Base-by-base conservation (phyloP, 1,140 invertebrate species). In the Aradophagus sp. region DNA sequence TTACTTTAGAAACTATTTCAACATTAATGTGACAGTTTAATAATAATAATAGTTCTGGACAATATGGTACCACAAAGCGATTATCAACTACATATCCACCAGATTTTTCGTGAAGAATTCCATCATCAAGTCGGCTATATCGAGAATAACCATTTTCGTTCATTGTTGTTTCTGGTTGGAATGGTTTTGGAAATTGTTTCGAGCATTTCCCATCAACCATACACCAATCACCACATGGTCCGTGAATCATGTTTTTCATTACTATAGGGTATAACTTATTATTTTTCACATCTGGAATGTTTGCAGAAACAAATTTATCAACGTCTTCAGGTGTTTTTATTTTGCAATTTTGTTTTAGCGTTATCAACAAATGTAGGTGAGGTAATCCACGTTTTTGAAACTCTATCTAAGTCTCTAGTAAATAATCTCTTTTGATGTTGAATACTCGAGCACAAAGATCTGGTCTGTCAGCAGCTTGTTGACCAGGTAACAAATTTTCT, bases 341-440 rank as follows among this genome's bases (percentile, higher is more conserved):
- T 87, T 67, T 88, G 80, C n/a, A n/a, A n/a, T n/a, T n/a, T n/a
- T 12, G 0, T 42, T 52, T 47, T 20, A 80, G 68, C 38, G 75
- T 83, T 2, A 87, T 7, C 4, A 87, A 56, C 35, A 87, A 80
- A 66, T 88, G 87, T 1, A 67, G 61, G 76, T 88, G 85, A 1
- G 86, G 85, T 5, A 48, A 48, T 15, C 12, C 45, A 15, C 31
- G 31, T 11, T 48, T 48, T 26, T 48, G 31, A 16, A 15, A 86
- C 73, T 89, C 86, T 20, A 87, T 74, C 31, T 45, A 0, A 45
- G 4, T 19, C n/a, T 45, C 42, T n/a, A 45, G 11, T 5, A 45
- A 7, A 32, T 17, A 19, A 32, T 32, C 5, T 10, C 32, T 45
- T 23, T 45, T 45, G 1, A 45, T 45, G 1, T 55, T 14, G 29